Percentiles rank a stretch among this genome's conserved stretches.
These are phyloP conservation scores for Babylonia areolata DNA, from an alignment of 1,140 invertebrate species.

Conservation along the genomic window DNA sequence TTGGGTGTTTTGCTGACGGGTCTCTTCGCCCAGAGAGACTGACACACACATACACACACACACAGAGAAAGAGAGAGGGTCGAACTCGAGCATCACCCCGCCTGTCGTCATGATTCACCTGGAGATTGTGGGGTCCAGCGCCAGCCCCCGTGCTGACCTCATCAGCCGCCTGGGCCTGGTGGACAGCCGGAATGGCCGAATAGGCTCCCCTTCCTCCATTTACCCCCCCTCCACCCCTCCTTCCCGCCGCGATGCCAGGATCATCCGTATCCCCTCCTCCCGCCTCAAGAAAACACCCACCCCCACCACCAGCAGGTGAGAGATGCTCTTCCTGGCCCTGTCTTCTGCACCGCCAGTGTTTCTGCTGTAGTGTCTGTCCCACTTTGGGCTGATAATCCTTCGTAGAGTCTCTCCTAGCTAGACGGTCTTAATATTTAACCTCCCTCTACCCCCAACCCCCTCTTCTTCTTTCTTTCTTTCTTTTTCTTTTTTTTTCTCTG, in stretches of 20 bases:
- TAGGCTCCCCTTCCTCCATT: conserved; percentile 14
- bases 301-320: not conserved
- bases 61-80: not conserved
- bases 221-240: conserved; percentile 1
- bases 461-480: too few relatives aligned
- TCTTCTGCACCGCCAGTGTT: too few relatives aligned
- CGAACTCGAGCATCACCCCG: not conserved
- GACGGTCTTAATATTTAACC: too few relatives aligned
- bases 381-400: too few relatives aligned
- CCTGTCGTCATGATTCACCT: conserved; percentile 23
- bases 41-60: too few relatives aligned
- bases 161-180: too few relatives aligned
- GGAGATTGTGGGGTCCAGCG: conserved; percentile 34
- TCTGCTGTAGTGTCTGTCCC: too few relatives aligned
- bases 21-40: too few relatives aligned
- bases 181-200: not conserved
- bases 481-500: too few relatives aligned
- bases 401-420: too few relatives aligned
- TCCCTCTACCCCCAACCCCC: too few relatives aligned
- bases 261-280: conserved; percentile 9
- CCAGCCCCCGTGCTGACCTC: conserved; percentile 25
- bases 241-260: not conserved
- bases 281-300: not conserved
- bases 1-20: not conserved
- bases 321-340: too few relatives aligned